A percentile compares a stretch with the other conserved stretches of the same genome.
Evolutionary conservation across 2,113 vertebrate genomes (phyloP).

Genomic region (Brachypodius melanocephalos): DNA sequence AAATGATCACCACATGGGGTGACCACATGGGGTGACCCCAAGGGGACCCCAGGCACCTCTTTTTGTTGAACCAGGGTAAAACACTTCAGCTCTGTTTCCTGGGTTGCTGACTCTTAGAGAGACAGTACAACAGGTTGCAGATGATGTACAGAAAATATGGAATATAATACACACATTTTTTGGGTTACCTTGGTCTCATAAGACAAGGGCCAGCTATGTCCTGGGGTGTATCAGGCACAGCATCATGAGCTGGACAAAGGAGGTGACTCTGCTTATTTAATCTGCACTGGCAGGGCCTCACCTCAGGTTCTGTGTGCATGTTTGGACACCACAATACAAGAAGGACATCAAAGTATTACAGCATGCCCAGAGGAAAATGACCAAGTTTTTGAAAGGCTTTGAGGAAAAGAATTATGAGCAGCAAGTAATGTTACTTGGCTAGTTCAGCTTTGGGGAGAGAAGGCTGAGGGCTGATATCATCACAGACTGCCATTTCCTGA

Average conservation of each 20-base stretch:
- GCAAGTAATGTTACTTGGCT: not conserved
- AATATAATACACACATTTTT: not conserved
- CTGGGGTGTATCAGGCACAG: not conserved
- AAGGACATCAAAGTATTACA: not conserved
- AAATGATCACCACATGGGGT: accelerated
- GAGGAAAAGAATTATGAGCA: not conserved
- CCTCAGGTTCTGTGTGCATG: not conserved
- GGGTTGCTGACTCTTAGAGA: not conserved
- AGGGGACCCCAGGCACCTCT: not conserved
- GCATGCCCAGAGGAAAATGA: not conserved
- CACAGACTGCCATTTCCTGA: no score
- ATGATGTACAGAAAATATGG: not conserved
- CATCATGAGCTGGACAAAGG: not conserved
- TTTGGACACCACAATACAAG: not conserved
- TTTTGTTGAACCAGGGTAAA: not conserved
- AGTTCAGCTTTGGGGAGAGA: not conserved
- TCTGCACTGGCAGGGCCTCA: not conserved
- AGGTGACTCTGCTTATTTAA: not conserved
- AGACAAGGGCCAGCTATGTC: not conserved
- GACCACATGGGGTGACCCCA: no score
- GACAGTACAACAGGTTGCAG: not conserved
- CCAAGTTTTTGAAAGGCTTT: not conserved
- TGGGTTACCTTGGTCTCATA: not conserved
- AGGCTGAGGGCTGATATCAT: no score
- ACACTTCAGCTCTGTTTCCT: not conserved